Evolutionary conservation across 2,113 vertebrate species (phyloP), one percentile per base, ranked within the genome.

Genomic region (Salvelinus fontinalis): DNA sequence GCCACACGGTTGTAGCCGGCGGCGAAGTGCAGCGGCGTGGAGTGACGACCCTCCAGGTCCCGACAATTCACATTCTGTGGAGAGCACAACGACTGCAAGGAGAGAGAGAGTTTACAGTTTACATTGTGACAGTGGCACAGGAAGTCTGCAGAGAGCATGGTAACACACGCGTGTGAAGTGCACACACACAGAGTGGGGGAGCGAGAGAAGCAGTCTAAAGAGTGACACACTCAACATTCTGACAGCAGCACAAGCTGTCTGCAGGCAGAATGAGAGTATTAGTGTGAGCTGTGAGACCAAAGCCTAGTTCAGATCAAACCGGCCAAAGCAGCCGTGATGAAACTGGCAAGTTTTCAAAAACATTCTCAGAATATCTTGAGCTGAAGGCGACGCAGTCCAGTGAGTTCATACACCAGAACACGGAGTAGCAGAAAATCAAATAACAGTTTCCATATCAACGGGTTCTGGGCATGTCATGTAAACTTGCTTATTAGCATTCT

Each of bases 51-150:
- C 86, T 99, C 98, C 83, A 99, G 89, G 80, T 99, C 97, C 89
- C 98, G 93, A 81, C 98, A 99, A 70, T 99, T 99, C 92, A 99
- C 98, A 93, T 97, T 99, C 88, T 99, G 98, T 79, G 96, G 93
- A 75, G 97, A 96, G 85, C 97, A 99, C 87, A 99, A 91, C 87
- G 98, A 97, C 97, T 98, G 89, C 13, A 9, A 12, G 48, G 44
- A n/a, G 5, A 48, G 44, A 26, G 26, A 26, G 26, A 26, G 26
- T 24, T 24, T 24, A 24, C 20, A n/a, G 5, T 60, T n/a, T 22
- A 62, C 59, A 62, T 22, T 54, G 16, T 18, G 16, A 44, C 8
- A 5, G 16, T 16, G 14, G 16, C 34, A 34, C 51, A 54, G 51
- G 51, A 54, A 3, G 39, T 44, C 39, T 44, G 39, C 39, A 44